Base-by-base conservation (phyloP, 2,113 vertebrate species). In the Colistium nudipinnis region DNA sequence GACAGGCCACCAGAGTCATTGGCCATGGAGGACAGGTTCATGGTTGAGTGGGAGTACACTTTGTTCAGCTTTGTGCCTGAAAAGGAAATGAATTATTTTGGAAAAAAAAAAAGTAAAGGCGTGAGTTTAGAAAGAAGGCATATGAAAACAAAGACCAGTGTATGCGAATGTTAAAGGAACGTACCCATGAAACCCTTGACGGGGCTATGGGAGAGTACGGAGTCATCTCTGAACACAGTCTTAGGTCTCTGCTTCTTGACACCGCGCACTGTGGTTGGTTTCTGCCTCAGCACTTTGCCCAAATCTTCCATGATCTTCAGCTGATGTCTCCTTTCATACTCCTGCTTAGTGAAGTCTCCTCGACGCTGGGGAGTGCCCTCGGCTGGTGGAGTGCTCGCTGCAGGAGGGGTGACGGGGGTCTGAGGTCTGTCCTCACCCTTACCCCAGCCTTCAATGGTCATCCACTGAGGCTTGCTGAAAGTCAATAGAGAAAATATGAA, bases 251-350 rank as follows among this genome's bases (percentile, higher is more conserved):
- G 90, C 70, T 95, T 92, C 91, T 94, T 82, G 39, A 95, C 85
- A 35, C 91, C 92, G 4, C 94, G 80, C 25, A 92, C 93, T 0
- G 93, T 94, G 65, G 92, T 93, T 78, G 80, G 92, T 41, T 89
- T 95, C 87, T 94, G 95, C 49, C 92, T 90, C 62, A 97, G 90
- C 57, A 96, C 96, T 84, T 97, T 97, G 81, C 94, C 96, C 35
- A 97, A 79, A 69, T 97, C 95, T 1, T 96, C 95, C 96, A 97
- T 97, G 61, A 97, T 90, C 84, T 96, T 96, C 31, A 97, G 90
- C 87, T 97, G 96, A 0, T 95, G 95, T 35, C 96, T 88, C 14
- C 95, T 88, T 45, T 94, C 91, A 17, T 97, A 96, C 81, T 96
- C 95, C n/a, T 91, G 92, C 36, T 89, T 82, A 0, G 95, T 97